These are phyloP conservation scores for Pteruthius melanotis DNA, from an alignment of 2,113 vertebrate species.

Conservation along the genomic window DNA sequence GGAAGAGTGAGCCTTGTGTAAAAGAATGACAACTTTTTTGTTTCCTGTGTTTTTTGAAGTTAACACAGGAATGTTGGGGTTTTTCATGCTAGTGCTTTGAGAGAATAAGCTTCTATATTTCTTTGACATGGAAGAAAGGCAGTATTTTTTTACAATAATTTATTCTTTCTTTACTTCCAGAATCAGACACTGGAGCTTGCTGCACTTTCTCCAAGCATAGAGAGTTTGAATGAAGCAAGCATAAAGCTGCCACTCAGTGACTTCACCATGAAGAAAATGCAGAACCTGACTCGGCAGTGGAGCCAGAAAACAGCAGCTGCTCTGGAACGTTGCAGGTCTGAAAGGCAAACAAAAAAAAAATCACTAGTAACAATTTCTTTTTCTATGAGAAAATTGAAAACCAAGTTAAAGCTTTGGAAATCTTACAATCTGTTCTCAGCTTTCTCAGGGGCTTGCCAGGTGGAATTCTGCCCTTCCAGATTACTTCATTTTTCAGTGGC, in stretches of 20 bases:
- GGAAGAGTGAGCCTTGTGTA: background rate
- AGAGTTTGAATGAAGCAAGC: slow-evolving; percentile 85
- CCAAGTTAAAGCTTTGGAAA: background rate
- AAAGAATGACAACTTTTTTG: background rate
- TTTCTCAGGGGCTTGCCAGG: background rate
- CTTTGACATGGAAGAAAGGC: background rate
- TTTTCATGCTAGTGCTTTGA: background rate
- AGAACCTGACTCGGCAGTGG: slow-evolving; percentile 81
- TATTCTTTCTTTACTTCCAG: slow-evolving; percentile 51
- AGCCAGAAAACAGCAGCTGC: slow-evolving; percentile 68
- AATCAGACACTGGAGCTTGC: slow-evolving; percentile 74
- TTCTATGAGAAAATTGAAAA: background rate
- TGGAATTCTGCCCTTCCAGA: background rate
- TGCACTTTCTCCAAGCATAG: slow-evolving; percentile 78
- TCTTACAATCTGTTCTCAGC: background rate
- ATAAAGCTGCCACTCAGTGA: slow-evolving; percentile 77
- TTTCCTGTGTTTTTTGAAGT: background rate
- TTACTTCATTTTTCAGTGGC: background rate
- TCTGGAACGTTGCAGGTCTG: slow-evolving; percentile 84
- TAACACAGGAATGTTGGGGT: background rate
- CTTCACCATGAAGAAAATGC: slow-evolving; percentile 71
- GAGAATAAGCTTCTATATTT: background rate
- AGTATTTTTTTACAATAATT: background rate
- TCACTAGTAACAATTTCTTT: background rate
- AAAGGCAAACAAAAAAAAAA: background rate